Conservation (phyloP, 2,797 vertebrate genomes). For the Smutsia temminckii region DNA sequence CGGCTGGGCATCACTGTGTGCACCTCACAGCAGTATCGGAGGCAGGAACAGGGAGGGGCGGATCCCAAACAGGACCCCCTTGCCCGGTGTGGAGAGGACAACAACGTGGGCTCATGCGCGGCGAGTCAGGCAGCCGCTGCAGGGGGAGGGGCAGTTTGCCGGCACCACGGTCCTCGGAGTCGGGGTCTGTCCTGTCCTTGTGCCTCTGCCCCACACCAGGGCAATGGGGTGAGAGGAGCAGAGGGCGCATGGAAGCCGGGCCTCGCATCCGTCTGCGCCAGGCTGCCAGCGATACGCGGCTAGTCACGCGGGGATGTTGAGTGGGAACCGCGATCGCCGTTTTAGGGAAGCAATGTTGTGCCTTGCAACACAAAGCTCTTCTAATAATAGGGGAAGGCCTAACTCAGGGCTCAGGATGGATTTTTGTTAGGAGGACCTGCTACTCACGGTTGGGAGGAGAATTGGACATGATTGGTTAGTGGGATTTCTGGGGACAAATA, state of each 20-base stretch:
- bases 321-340: background rate
- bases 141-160: background rate
- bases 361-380: background rate
- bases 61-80: too few species aligned
- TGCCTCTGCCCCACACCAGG: fast-evolving
- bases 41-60: too few species aligned
- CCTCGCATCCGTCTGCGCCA: fast-evolving
- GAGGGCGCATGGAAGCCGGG: fast-evolving
- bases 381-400: background rate
- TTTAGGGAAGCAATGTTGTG: background rate
- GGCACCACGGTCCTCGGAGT: background rate
- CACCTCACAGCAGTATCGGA: too few species aligned
- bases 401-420: background rate
- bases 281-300: background rate
- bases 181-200: background rate
- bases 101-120: background rate
- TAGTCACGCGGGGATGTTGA: background rate
- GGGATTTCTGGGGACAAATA: background rate
- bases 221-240: background rate
- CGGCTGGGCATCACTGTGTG: too few species aligned
- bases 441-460: background rate
- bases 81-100: background rate
- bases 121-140: background rate
- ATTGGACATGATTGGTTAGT: background rate
- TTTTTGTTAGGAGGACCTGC: background rate